Conservation (phyloP, 2,888 invertebrate genomes). For the Acrobasis suavella region DNA sequence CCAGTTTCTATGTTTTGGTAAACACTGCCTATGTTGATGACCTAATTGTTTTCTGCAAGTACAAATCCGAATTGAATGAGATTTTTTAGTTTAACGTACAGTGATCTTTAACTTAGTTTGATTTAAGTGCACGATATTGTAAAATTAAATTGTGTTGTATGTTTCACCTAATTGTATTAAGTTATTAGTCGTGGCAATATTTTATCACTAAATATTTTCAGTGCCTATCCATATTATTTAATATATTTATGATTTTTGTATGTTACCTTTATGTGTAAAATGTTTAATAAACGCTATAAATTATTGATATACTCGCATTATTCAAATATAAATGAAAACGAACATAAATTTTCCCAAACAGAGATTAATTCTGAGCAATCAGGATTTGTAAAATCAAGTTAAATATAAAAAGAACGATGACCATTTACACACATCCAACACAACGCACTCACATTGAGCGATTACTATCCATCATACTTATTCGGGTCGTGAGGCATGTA, state of each 20-base stretch:
- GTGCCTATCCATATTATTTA: conserved; percentile 67
- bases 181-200: conserved; percentile 77
- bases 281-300: conserved; percentile 80
- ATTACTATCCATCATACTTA: conserved; percentile 52
- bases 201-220: conserved; percentile 71
- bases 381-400: conserved; percentile 4
- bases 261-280: conserved; percentile 79
- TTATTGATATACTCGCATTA: conserved; percentile 76
- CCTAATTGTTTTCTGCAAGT: conserved; percentile 77
- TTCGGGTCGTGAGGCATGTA: not conserved
- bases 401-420: conserved; percentile 17
- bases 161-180: conserved; percentile 79
- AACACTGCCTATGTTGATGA: conserved; percentile 73
- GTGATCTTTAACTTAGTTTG: conserved; percentile 78
- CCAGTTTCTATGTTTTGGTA: conserved; percentile 80
- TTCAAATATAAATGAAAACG: conserved; percentile 55
- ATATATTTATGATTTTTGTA: conserved; percentile 76
- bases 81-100: conserved; percentile 79
- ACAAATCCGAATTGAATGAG: conserved; percentile 81
- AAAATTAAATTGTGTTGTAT: conserved; percentile 79
- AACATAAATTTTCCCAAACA: conserved; percentile 31
- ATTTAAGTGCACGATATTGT: conserved; percentile 80
- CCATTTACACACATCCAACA: conserved; percentile 41
- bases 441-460: conserved; percentile 53
- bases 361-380: not conserved